Evolutionary conservation across 2,113 vertebrate species (phyloP), one percentile per base, ranked within the genome.

Genomic region (Crypturellus undulatus): DNA sequence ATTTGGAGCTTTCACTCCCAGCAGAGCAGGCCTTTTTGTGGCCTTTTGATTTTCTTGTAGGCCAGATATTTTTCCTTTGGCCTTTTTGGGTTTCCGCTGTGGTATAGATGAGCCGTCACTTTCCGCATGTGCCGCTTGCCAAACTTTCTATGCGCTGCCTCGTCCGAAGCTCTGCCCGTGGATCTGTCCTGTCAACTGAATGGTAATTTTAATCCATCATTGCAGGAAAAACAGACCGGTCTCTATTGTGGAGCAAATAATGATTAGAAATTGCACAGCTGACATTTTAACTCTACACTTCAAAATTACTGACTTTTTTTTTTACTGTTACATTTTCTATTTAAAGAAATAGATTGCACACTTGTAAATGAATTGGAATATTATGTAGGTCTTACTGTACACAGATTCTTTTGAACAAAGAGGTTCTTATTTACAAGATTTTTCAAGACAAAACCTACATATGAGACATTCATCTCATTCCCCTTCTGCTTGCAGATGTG

Each of bases 371-470:
- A 95, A 79, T 89, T 26, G 18, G 84, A 77, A 75, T 89, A 54
- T 92, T 95, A 91, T 87, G 60, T 91, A 15, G 75, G 79, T 75
- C 10, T 45, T 83, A 79, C 69, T 95, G 83, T 52, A 62, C 43
- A 6, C 69, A 67, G 80, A 86, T 84, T 47, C 56, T 84, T 59
- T 43, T 24, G 88, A 90, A 95, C 93, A 97, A 96, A 94, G 95
- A 83, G 71, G 72, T 52, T 87, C 82, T 82, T 97, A 77, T 96
- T 93, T 69, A 36, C 49, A 32, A 42, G 71, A 79, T 75, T 70
- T 78, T 78, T 68, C 56, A 34, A 80, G 90, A n/a, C 52, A 77
- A 68, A 79, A 78, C 90, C 84, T 67, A 32, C 84, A 69, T 36
- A 54, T 26, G 54, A 81, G 56, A 42, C 42, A 32, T 43, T 56